These are phyloP conservation scores for Musca domestica DNA, from an alignment of 1,140 invertebrate species.

Conservation along the genomic window DNA sequence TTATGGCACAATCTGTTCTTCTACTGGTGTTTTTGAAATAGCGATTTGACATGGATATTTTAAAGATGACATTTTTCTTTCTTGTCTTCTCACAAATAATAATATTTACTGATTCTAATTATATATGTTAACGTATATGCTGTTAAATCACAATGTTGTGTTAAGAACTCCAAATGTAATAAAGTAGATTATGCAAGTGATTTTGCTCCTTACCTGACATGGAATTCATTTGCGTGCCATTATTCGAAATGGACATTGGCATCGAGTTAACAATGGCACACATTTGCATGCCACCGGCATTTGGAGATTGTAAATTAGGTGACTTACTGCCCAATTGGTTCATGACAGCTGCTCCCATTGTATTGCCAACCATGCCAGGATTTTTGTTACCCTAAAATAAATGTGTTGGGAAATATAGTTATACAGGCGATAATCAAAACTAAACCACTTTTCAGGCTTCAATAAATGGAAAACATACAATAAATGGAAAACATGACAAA, in stretches of 20 bases:
- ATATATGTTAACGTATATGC: too few species aligned
- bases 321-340: conserved; percentile 75
- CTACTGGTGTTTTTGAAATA: too few species aligned
- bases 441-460: neutral
- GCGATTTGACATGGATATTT: too few species aligned
- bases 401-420: too few species aligned
- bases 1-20: too few species aligned
- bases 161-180: too few species aligned
- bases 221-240: conserved; percentile 64
- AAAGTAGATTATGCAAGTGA: too few species aligned
- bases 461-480: neutral
- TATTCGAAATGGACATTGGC: conserved; percentile 63
- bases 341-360: conserved; percentile 57
- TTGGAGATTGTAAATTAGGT: conserved; percentile 77
- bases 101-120: too few species aligned
- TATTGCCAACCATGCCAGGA: conserved; percentile 66
- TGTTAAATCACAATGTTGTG: too few species aligned
- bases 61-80: too few species aligned
- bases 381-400: conserved; percentile 67
- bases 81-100: too few species aligned
- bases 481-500: conserved; percentile 10
- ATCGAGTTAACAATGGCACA: conserved; percentile 62
- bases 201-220: conserved; percentile 60
- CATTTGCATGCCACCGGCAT: conserved; percentile 65
- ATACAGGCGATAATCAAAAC: too few species aligned